Conservation (phyloP, 2,797 vertebrate species). For the Helicolenus hilgendorfi region DNA sequence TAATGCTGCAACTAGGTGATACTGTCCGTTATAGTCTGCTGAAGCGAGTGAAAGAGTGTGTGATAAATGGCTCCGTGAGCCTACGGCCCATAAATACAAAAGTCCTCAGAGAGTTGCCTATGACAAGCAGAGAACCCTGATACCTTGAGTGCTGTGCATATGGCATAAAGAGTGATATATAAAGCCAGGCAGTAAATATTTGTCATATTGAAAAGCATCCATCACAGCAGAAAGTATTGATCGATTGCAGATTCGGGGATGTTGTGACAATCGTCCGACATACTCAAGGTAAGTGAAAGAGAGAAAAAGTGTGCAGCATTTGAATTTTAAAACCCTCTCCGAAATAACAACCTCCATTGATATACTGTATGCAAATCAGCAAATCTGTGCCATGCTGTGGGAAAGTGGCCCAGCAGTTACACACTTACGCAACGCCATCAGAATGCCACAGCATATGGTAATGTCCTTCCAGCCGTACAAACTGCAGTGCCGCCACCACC, state of each 20-base stretch:
- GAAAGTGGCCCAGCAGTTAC: slow-evolving; percentile 45
- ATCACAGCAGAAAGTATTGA: slow-evolving; percentile 59
- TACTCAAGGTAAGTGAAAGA: slow-evolving; percentile 19
- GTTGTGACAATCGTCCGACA: slow-evolving; percentile 49
- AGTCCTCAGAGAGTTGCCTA: slow-evolving; percentile 46
- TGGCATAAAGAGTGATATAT: slow-evolving; percentile 35
- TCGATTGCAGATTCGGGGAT: slow-evolving; percentile 34
- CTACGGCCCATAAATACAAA: slow-evolving; percentile 50
- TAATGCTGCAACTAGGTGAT: slow-evolving; percentile 46
- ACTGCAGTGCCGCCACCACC: slow-evolving; percentile 55
- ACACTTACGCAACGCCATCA: slow-evolving; percentile 11
- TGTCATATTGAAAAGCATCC: slow-evolving; percentile 55
- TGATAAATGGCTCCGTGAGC: slow-evolving; percentile 53
- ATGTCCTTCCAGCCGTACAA: slow-evolving; percentile 56
- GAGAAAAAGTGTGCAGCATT: slow-evolving; percentile 6
- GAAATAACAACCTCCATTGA: slow-evolving; percentile 25
- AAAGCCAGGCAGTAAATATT: slow-evolving; percentile 49
- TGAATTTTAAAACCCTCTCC: slow-evolving; percentile 1
- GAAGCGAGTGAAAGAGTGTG: slow-evolving; percentile 25
- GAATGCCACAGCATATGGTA: slow-evolving; percentile 69
- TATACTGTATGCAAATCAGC: slow-evolving; percentile 31
- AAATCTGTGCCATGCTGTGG: slow-evolving; percentile 19
- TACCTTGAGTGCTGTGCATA: slow-evolving; percentile 15
- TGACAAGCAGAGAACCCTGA: slow-evolving; percentile 61
- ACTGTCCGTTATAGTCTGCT: slow-evolving; percentile 50